These are phyloP conservation scores for Scaptomyza polygonia DNA, from an alignment of 2,888 invertebrate genomes.

Conservation along the genomic window DNA sequence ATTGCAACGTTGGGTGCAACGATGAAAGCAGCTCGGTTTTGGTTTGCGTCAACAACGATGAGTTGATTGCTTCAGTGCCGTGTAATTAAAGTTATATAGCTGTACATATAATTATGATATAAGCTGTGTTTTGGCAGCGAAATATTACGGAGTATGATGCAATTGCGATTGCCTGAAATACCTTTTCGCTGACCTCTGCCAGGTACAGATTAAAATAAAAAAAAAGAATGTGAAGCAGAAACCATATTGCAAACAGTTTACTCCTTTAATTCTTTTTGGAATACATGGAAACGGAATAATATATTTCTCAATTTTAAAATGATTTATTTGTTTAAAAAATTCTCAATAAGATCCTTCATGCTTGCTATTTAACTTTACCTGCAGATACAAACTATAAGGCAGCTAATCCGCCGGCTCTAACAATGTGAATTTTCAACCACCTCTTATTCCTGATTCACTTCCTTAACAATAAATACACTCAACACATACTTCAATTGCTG, in stretches of 20 bases:
- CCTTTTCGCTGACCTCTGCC: no score
- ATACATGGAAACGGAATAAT: no score
- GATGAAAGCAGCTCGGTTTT: conserved; percentile 10
- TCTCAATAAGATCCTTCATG: not conserved
- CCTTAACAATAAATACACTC: conserved; percentile 34
- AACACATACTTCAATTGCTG: conserved; percentile 53
- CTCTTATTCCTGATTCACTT: not conserved
- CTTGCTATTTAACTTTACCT: not conserved
- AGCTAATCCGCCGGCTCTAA: not conserved
- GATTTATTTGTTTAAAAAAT: no score
- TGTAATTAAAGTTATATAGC: conserved; percentile 74
- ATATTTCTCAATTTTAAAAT: no score
- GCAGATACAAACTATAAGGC: not conserved
- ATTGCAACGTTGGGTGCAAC: not conserved
- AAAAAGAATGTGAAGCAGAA: no score
- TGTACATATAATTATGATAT: conserved; percentile 40
- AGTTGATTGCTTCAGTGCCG: conserved; percentile 54
- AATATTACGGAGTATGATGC: not conserved
- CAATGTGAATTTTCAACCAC: not conserved
- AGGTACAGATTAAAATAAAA: no score
- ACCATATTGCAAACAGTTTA: no score
- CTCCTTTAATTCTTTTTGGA: no score
- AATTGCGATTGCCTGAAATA: no score
- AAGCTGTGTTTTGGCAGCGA: conserved; percentile 3
- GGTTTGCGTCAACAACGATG: conserved; percentile 17